phyloP scores from a whole-genome alignment of 2,888 invertebrate species.

The Patella depressa region DNA sequence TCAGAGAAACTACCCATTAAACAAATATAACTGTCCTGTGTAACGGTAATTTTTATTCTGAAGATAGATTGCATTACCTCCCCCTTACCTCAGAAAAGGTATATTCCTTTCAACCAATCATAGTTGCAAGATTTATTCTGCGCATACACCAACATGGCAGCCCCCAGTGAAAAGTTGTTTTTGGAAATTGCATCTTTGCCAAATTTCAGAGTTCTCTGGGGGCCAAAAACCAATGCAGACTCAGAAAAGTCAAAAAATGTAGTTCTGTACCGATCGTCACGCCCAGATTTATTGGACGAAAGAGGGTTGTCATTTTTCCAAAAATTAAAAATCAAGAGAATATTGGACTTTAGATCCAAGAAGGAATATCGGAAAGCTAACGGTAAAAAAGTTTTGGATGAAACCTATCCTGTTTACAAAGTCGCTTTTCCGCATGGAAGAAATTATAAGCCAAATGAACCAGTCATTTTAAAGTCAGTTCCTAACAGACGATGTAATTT shows the following conservation, averaged over 20 bases:
- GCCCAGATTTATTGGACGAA: constrained; percentile 55
- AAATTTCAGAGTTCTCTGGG: constrained; percentile 41
- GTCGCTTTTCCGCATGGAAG: constrained; percentile 42
- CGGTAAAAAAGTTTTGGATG: constrained; percentile 51
- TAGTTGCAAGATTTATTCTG: too few species aligned
- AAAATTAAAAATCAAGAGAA: constrained; percentile 49
- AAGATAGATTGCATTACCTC: background rate
- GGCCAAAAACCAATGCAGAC: constrained; percentile 8
- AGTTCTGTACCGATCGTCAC: constrained; percentile 57
- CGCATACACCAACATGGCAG: constrained; percentile 14
- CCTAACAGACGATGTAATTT: background rate
- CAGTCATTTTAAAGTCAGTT: constrained; percentile 25
- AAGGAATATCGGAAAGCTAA: constrained; percentile 49
- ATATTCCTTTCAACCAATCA: background rate
- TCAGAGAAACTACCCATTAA: too few species aligned
- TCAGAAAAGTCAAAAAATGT: constrained; percentile 17
- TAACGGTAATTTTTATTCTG: background rate
- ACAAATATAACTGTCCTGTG: background rate
- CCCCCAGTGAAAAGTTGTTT: constrained; percentile 18
- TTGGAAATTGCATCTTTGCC: constrained; percentile 29
- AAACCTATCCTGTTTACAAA: constrained; percentile 45
- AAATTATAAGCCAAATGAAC: constrained; percentile 39
- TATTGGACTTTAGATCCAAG: constrained; percentile 60
- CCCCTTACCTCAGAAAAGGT: background rate
- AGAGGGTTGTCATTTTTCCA: constrained; percentile 46